phyloP scores from a whole-genome alignment of 2,888 invertebrate genomes.

The Minunthozetes semirufus region DNA sequence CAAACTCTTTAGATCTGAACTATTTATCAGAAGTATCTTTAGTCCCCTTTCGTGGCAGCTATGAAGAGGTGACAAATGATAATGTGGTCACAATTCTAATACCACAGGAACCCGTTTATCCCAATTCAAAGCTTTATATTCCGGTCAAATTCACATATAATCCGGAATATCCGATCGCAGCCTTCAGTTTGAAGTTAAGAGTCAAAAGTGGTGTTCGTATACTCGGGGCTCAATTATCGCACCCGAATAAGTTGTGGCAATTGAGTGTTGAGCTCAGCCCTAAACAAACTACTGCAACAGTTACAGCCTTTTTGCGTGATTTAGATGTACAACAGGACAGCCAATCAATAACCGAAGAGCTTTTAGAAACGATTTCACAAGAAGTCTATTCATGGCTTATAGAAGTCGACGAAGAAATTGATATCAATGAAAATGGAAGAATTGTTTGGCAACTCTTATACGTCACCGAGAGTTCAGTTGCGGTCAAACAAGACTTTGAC shows the following conservation, averaged over 20 bases:
- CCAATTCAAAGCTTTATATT: conserved; percentile 78
- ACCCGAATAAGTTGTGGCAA: conserved; percentile 67
- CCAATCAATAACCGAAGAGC: conserved; percentile 20
- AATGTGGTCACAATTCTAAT: conserved; percentile 75
- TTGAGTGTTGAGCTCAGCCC: conserved; percentile 77
- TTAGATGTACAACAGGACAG: conserved; percentile 20
- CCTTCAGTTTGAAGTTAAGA: conserved; percentile 60
- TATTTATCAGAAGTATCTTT: conserved; percentile 58
- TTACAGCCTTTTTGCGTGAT: conserved; percentile 59
- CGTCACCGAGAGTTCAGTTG: conserved; percentile 48
- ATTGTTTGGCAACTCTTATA: conserved; percentile 79
- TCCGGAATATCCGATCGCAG: conserved; percentile 44
- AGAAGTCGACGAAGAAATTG: conserved; percentile 72
- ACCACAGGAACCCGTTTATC: conserved; percentile 80
- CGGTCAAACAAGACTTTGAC: conserved; percentile 46
- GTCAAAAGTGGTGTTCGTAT: conserved; percentile 81
- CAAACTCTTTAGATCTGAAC: conserved; percentile 56
- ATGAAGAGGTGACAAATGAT: conserved; percentile 73
- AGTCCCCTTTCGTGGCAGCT: conserved; percentile 68
- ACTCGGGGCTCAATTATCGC: conserved; percentile 68
- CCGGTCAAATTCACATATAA: conserved; percentile 67
- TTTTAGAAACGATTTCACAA: conserved; percentile 50
- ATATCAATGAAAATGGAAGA: conserved; percentile 65
- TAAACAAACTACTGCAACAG: conserved; percentile 77
- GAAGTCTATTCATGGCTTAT: conserved; percentile 87